Base-by-base conservation (phyloP, 1,140 invertebrate genomes). In the Paramacrobiotus metropolitanus region DNA sequence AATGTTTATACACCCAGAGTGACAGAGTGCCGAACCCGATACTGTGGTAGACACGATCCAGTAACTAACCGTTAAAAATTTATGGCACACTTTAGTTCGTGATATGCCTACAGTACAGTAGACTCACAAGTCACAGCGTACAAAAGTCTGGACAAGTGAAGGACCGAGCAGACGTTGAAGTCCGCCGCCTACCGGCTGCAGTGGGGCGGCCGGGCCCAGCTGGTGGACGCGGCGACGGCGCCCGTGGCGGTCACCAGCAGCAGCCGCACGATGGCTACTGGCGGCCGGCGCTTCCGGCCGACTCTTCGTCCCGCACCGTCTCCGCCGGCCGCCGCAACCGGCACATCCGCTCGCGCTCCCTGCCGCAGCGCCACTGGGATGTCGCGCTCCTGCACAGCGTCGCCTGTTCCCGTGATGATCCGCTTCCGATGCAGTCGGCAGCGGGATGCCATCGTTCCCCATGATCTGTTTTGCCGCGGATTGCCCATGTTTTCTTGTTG, bases 291-390 rank as follows among this genome's bases (percentile, higher is more conserved):
- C 34, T 40, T 9, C 34, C 9, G n/a, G 9, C 34, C 34, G 9
- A 9, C 34, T 40, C n/a, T 9, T 40, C 34, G 34, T 40, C n/a
- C n/a, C 9, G 9, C 34, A 40, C 34, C n/a, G n/a, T 40, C 34
- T 9, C 28, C 63, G 44, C 63, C 61, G 48, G 61, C 62, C 59
- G 59, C 48, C 30, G 61, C 64, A 30, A 62, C 62, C 20, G 59
- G 60, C 59, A 63, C 64, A 60, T 65, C 21, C 9, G 15, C 55
- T 15, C 21, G 66, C 21, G 74, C 68, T 60, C 78, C 69, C 73
- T 94, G 94, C 21, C 91, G 76, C 70, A 93, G 75, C 15, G 89
- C 92, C 72, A 94, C 89, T 67, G 91, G 78, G 2, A 87, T 88
- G 20, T 91, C 95, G 64, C 92, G 78, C 62, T 91, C 78, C 73